Evolutionary conservation across 2,888 invertebrate species (phyloP).

Genomic region (Rhynchonema sp.): DNA sequence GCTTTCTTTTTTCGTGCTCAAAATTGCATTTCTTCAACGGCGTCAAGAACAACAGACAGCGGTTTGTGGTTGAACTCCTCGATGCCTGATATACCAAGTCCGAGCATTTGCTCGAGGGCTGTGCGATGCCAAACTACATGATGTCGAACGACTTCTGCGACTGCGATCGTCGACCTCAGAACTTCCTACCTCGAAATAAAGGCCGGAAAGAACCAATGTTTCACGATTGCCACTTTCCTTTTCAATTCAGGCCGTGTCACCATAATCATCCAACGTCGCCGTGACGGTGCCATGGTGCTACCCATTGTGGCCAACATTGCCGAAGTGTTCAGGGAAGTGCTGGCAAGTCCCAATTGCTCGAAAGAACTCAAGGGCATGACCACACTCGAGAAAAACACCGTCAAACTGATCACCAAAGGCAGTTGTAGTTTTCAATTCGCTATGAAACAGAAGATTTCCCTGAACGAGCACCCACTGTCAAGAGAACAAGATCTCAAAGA

Average conservation of each 20-base stretch:
- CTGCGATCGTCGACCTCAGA: neutral
- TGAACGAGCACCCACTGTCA: conserved; percentile 14
- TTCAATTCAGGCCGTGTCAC: conserved; percentile 4
- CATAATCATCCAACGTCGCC: conserved; percentile 8
- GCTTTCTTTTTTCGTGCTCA: neutral
- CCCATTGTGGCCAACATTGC: conserved; percentile 21
- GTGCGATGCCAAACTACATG: no score
- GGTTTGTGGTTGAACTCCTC: no score
- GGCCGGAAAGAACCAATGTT: no score
- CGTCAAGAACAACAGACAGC: neutral
- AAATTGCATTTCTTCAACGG: no score
- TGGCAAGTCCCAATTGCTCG: conserved; percentile 11
- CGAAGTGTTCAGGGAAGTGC: conserved; percentile 16
- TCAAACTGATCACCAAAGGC: conserved; percentile 5
- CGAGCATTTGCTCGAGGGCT: no score
- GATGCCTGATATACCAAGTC: no score
- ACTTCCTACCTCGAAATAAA: no score
- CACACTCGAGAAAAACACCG: conserved; percentile 15
- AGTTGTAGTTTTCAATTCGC: conserved; percentile 11
- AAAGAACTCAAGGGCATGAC: conserved; percentile 10
- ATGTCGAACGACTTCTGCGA: no score
- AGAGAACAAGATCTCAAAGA: no score
- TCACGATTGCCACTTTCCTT: neutral
- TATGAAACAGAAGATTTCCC: conserved; percentile 23
- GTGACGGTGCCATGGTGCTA: conserved; percentile 21